Evolutionary conservation across 2,888 invertebrate species (phyloP), one percentile per base, ranked within the genome.

Genomic region (Parnassius apollo): DNA sequence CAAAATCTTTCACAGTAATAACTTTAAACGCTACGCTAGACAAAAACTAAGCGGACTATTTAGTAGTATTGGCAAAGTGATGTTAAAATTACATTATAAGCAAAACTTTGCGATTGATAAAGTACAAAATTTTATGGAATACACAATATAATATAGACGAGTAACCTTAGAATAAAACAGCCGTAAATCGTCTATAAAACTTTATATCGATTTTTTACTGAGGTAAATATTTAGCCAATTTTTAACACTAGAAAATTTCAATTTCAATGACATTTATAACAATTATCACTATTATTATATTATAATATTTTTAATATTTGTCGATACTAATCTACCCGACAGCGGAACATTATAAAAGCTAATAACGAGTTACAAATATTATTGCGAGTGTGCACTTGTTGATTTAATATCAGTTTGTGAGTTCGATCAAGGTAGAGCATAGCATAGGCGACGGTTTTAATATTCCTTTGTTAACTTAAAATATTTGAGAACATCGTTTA

Each of bases 331-430:
- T 68, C 81, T 84, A 86, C 75, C 74, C 71, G 68, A 80, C 72
- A 85, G 87, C 83, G 74, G 82, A 82, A 85, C 80, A 74, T 82
- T 85, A 82, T 81, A 84, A 83, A 85, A 86, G 85, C 85, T 86
- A 85, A 75, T 77, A 84, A 84, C 80, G 78, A 82, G 75, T 78
- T 80, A 78, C 74, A 75, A 78, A 77, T 76, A 80, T 76, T 78
- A 82, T 81, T 81, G 78, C 77, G 74, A 73, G 11, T 71, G 80
- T 79, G 82, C 77, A 75, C 68, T 64, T 64, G 65, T 66, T 68
- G 65, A 66, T 66, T 69, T 69, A 69, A 69, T 70, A 72, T 74
- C 71, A 73, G 70, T 74, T 75, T 70, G 67, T 67, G 64, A 69
- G 64, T 58, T 35, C 61, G 68, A 53, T 60, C 56, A 51, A 65